A percentile compares a stretch with the other conserved stretches of the same genome.
Conservation (phyloP, 2,888 invertebrate species). For the Unio delphinus region DNA sequence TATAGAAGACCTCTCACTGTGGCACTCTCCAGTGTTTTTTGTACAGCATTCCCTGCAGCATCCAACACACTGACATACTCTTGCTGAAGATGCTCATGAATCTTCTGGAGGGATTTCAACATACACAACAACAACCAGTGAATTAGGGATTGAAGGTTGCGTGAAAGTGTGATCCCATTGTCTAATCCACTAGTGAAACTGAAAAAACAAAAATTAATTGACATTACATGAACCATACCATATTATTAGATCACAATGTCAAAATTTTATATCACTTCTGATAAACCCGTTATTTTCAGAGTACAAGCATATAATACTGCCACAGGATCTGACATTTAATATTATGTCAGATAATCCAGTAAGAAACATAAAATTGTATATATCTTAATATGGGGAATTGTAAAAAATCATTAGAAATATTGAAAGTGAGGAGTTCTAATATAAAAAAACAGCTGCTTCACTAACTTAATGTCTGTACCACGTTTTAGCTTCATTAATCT, state of each 20-base stretch:
- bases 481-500: no score
- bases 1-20: conserved; percentile 68
- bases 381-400: no score
- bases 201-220: conserved; percentile 13
- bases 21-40: conserved; percentile 60
- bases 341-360: no score
- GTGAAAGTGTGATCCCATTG: conserved; percentile 84
- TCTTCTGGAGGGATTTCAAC: conserved; percentile 63
- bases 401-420: no score
- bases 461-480: no score
- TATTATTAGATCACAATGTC: neutral
- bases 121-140: conserved; percentile 67
- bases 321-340: no score
- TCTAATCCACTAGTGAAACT: conserved; percentile 80
- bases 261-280: no score
- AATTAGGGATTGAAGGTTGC: conserved; percentile 78
- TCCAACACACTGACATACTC: conserved; percentile 68
- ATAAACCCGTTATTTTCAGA: no score
- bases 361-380: no score
- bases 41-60: conserved; percentile 62
- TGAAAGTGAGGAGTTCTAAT: no score
- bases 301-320: no score
- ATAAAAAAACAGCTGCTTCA: no score
- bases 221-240: neutral
- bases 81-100: conserved; percentile 61